Evolutionary conservation across 2,113 vertebrate genomes (phyloP).

Genomic region (Alethe castanea): DNA sequence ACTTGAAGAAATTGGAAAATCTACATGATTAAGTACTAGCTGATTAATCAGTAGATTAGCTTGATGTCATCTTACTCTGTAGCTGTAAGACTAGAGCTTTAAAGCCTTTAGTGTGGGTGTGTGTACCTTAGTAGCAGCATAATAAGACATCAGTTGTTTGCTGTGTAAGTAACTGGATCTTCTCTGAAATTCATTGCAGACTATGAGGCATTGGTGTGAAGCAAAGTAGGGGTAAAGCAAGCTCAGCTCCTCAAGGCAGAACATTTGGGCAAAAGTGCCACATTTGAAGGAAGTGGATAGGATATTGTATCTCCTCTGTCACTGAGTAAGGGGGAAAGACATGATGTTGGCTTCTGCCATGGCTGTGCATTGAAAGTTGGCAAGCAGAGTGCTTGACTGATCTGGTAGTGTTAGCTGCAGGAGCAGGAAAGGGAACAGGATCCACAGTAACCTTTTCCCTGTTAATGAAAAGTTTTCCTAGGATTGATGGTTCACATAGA

Average conservation of each 20-base stretch:
- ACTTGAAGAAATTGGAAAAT: background rate
- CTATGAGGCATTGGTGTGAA: background rate
- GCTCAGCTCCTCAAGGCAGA: background rate
- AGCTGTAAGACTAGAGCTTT: conserved; percentile 8
- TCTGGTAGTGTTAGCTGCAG: background rate
- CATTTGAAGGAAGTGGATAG: background rate
- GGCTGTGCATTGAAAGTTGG: background rate
- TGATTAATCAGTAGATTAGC: background rate
- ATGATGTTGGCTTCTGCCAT: background rate
- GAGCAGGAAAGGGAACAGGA: background rate
- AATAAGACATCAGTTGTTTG: background rate
- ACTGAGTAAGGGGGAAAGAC: background rate
- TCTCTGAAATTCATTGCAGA: background rate
- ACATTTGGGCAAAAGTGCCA: background rate
- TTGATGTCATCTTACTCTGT: background rate
- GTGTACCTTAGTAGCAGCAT: background rate
- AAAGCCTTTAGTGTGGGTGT: background rate
- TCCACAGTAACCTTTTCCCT: background rate
- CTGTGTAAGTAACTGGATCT: background rate
- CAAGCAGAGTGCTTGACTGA: background rate
- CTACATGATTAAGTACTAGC: background rate
- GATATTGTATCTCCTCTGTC: background rate
- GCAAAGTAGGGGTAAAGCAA: background rate
- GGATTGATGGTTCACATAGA: background rate
- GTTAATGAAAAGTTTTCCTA: background rate